These are phyloP conservation scores for Maniola jurtina DNA, from an alignment of 1,140 invertebrate genomes.

Conservation along the genomic window DNA sequence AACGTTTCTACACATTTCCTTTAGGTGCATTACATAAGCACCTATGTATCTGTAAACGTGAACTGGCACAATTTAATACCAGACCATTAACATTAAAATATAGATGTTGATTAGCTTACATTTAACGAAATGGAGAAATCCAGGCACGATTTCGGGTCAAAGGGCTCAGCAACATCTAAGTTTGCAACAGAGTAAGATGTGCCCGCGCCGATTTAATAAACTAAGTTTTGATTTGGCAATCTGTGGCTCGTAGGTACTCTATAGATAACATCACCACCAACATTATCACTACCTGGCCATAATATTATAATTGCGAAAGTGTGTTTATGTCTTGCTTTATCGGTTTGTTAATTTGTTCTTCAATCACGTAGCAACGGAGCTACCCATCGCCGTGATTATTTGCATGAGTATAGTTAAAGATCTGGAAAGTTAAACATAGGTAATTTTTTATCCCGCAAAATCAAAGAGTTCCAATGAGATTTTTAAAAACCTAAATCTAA, in stretches of 20 bases:
- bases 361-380: too few species aligned
- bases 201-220: conserved; percentile 7
- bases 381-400: too few species aligned
- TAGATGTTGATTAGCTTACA: conserved; percentile 19
- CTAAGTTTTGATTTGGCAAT: conserved; percentile 17
- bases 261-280: too few species aligned
- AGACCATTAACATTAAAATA: conserved; percentile 13
- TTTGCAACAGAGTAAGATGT: conserved; percentile 9
- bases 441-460: too few species aligned
- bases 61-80: conserved; percentile 6
- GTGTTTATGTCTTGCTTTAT: too few species aligned
- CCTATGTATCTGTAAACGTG: background rate
- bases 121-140: conserved; percentile 21
- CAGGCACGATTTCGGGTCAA: conserved; percentile 19
- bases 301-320: too few species aligned
- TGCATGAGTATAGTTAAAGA: too few species aligned
- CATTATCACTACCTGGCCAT: too few species aligned
- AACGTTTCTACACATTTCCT: background rate
- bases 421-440: too few species aligned
- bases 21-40: background rate
- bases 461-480: too few species aligned
- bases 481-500: too few species aligned
- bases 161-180: conserved; percentile 16
- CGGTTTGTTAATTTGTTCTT: too few species aligned
- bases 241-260: background rate